Conservation (phyloP, 2,113 vertebrate genomes). For the Cariama cristata region DNA sequence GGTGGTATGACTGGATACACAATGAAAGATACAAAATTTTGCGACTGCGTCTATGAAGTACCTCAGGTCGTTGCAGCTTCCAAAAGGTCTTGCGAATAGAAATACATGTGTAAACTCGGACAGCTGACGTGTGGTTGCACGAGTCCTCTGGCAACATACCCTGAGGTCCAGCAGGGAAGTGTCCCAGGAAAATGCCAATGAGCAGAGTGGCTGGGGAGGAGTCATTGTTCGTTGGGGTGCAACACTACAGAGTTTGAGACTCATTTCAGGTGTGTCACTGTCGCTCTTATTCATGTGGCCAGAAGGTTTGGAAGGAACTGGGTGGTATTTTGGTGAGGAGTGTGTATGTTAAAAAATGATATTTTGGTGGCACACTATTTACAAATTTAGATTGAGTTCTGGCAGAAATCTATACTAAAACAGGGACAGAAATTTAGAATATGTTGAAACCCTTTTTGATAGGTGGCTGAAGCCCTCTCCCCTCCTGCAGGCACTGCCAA, state of each 20-base stretch:
- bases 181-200: not conserved
- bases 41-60: not conserved
- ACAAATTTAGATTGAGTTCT: not conserved
- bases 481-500: not conserved
- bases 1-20: not conserved
- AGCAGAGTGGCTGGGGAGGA: not conserved
- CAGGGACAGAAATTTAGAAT: not conserved
- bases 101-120: fast-evolving
- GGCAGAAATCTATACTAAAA: not conserved
- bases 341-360: not conserved
- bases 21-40: not conserved
- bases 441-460: not conserved
- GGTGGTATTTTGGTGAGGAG: not conserved
- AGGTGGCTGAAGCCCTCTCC: not conserved
- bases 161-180: not conserved
- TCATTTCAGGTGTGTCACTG: not conserved
- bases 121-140: not conserved
- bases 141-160: not conserved
- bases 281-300: not conserved
- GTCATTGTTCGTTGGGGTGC: not conserved
- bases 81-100: not conserved
- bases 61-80: not conserved
- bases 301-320: not conserved
- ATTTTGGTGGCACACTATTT: not conserved
- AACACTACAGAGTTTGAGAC: not conserved